Conservation (phyloP, 1,140 invertebrate species). For the Monochamus saltuarius region DNA sequence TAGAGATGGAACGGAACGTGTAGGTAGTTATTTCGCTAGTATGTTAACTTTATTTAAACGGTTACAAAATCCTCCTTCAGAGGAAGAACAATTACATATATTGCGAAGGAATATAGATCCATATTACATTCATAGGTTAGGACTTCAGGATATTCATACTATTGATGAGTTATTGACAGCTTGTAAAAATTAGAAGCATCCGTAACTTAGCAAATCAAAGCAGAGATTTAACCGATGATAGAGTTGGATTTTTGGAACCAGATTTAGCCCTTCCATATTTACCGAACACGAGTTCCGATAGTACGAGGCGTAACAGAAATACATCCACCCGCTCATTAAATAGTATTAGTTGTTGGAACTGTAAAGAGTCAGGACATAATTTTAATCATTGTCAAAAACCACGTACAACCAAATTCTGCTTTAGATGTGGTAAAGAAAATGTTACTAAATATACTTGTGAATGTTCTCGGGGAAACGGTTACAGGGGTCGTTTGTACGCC, state of each 20-base stretch:
- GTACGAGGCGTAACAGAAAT: background rate
- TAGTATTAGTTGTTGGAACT: background rate
- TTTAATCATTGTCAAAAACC: background rate
- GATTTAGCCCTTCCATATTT: slow-evolving; percentile 1
- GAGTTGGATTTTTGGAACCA: background rate
- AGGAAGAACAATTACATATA: background rate
- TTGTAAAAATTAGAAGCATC: slow-evolving; percentile 12
- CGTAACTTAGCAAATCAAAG: background rate
- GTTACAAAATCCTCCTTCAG: background rate
- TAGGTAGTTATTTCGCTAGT: slow-evolving; percentile 4
- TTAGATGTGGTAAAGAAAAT: background rate
- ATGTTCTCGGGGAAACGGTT: background rate
- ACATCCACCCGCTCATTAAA: background rate
- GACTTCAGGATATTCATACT: slow-evolving; percentile 2
- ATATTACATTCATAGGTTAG: slow-evolving; percentile 13
- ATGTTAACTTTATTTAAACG: background rate
- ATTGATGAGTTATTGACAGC: slow-evolving; percentile 9
- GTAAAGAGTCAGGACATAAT: background rate
- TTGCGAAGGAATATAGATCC: background rate
- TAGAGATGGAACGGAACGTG: background rate
- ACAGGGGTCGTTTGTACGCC: background rate
- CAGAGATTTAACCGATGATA: background rate
- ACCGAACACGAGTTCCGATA: background rate
- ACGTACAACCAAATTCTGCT: background rate
- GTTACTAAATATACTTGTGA: background rate